These are phyloP conservation scores for Nasua narica DNA, from an alignment of 2,797 vertebrate genomes.

Conservation along the genomic window DNA sequence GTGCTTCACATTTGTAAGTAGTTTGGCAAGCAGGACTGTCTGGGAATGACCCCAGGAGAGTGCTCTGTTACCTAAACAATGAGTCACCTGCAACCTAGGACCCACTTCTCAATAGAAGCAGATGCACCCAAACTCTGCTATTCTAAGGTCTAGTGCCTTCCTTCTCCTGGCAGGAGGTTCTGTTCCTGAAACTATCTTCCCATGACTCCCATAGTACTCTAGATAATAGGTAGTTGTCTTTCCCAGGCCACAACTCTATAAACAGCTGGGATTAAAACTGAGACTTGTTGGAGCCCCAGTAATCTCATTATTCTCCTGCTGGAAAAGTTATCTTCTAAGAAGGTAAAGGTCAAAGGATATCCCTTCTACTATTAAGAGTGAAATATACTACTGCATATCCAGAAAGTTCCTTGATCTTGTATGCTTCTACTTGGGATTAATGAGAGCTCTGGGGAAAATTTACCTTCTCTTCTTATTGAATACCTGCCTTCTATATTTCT, in stretches of 20 bases:
- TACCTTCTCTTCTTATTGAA: not conserved
- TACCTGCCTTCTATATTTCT: not conserved
- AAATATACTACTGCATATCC: not conserved
- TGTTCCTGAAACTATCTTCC: not conserved
- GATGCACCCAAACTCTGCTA: not conserved
- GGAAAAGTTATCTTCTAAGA: not conserved
- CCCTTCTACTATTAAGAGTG: not conserved
- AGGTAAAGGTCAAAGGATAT: not conserved
- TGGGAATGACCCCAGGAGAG: not conserved
- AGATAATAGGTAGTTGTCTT: not conserved
- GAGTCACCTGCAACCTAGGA: not conserved
- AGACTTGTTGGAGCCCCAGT: not conserved
- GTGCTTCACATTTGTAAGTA: not conserved
- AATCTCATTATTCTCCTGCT: not conserved
- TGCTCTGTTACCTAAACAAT: not conserved
- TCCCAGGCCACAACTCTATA: not conserved
- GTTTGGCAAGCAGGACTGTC: not conserved
- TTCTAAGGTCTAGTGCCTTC: not conserved
- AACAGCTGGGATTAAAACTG: not conserved
- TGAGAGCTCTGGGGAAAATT: not conserved
- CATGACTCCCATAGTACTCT: not conserved
- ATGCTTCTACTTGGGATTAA: not conserved
- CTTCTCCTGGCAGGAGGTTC: not conserved
- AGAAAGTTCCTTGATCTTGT: not conserved
- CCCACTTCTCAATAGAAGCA: not conserved